Evolutionary conservation across 2,113 vertebrate genomes (phyloP).

Genomic region (Brachionichthys hirsutus): DNA sequence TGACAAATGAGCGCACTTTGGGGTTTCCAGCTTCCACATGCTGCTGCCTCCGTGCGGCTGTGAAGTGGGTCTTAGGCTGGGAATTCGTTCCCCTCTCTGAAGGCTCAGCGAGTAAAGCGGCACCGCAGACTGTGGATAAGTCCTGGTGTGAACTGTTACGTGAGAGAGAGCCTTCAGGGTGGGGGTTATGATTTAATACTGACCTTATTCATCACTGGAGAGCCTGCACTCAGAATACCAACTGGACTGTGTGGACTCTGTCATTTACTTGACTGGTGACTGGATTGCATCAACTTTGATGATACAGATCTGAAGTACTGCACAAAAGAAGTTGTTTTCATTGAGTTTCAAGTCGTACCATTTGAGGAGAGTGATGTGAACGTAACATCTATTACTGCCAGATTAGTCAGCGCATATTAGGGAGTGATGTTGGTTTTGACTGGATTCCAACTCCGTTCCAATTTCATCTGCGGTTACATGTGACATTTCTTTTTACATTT

Average conservation of each 20-base stretch:
- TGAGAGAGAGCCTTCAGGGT: conserved; percentile 47
- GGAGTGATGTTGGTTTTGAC: conserved; percentile 65
- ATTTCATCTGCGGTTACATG: conserved; percentile 53
- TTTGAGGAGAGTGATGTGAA: conserved; percentile 41
- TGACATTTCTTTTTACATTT: conserved; percentile 57
- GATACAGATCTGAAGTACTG: conserved; percentile 10
- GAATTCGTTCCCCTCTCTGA: conserved; percentile 26
- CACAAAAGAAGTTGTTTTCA: conserved; percentile 36
- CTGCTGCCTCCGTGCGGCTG: conserved; percentile 33
- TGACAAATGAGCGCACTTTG: conserved; percentile 59
- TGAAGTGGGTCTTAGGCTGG: conserved; percentile 27
- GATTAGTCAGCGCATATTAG: conserved; percentile 63
- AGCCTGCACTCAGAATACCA: conserved; percentile 32
- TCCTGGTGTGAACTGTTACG: conserved; percentile 54
- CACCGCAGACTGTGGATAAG: conserved; percentile 45
- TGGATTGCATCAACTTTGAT: conserved; percentile 45
- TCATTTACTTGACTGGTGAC: conserved; percentile 46
- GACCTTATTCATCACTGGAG: conserved; percentile 44
- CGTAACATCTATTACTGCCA: conserved; percentile 62
- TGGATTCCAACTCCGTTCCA: conserved; percentile 50
- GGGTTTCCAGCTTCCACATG: conserved; percentile 42
- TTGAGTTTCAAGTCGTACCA: conserved; percentile 25
- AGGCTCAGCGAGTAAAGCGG: conserved; percentile 36
- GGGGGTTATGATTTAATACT: conserved; percentile 59
- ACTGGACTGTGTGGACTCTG: conserved; percentile 40